Evolutionary conservation across 2,888 invertebrate genomes (phyloP).

Genomic region (Eupithecia exiguata): DNA sequence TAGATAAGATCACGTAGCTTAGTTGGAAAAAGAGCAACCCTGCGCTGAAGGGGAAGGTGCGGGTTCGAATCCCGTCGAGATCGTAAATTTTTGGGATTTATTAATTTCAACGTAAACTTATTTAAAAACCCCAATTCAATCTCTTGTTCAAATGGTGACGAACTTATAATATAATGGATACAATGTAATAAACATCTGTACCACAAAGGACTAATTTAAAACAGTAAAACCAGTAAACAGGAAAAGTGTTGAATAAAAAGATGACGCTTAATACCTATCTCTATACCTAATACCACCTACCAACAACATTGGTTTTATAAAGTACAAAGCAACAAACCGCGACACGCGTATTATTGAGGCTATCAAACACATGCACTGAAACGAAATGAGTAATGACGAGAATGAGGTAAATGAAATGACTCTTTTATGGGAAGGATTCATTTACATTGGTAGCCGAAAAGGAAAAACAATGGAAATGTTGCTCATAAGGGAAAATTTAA

Average conservation of each 20-base stretch:
- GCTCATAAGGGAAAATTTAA: neutral
- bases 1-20: too few species aligned
- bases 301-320: neutral
- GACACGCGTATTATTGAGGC: neutral
- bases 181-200: neutral
- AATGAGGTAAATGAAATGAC: neutral
- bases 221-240: neutral
- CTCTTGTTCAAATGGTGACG: neutral
- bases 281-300: neutral
- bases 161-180: neutral
- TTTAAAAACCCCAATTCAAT: neutral
- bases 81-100: too few species aligned
- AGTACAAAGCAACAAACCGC: neutral
- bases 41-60: too few species aligned
- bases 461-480: neutral
- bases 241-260: neutral
- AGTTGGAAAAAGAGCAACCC: too few species aligned
- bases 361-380: neutral
- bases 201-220: neutral
- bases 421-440: neutral
- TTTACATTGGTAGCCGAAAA: neutral
- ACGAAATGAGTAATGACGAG: neutral
- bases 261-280: neutral
- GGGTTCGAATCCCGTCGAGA: too few species aligned
- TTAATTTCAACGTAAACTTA: neutral